phyloP scores from a whole-genome alignment of 2,797 vertebrate species.

The Hypotaenidia okinawae region DNA sequence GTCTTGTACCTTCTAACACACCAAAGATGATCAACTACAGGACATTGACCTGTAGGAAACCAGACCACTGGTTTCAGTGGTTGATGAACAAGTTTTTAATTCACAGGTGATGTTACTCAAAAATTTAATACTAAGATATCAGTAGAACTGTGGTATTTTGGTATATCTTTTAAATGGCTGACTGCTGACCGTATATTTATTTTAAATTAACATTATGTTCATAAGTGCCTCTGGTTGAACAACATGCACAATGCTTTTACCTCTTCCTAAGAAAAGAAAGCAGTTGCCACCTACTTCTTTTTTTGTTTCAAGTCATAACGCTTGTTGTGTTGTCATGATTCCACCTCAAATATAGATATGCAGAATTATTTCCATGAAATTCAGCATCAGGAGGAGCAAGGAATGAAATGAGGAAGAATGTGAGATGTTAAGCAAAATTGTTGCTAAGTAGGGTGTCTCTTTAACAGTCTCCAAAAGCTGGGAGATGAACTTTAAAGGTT shows the following conservation, averaged over 20 bases:
- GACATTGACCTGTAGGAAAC: neutral
- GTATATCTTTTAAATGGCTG: neutral
- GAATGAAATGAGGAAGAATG: neutral
- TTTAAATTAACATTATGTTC: neutral
- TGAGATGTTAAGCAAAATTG: neutral
- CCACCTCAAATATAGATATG: neutral
- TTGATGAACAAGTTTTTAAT: neutral
- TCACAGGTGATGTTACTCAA: neutral
- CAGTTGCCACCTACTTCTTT: neutral
- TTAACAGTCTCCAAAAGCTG: conserved; percentile 4
- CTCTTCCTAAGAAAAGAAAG: neutral
- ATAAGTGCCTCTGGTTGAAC: neutral
- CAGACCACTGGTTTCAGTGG: neutral
- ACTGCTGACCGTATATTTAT: neutral
- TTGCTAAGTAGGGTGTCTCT: conserved; percentile 3
- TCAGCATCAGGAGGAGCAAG: neutral
- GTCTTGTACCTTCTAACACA: neutral
- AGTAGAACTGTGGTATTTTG: neutral
- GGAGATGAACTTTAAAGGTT: conserved; percentile 38
- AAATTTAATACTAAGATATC: neutral
- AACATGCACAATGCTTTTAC: neutral
- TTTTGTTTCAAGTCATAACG: neutral
- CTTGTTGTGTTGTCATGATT: neutral
- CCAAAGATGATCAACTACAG: neutral
- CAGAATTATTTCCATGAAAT: neutral